phyloP scores from a whole-genome alignment of 2,888 invertebrate species.

The Dryobota labecula region DNA sequence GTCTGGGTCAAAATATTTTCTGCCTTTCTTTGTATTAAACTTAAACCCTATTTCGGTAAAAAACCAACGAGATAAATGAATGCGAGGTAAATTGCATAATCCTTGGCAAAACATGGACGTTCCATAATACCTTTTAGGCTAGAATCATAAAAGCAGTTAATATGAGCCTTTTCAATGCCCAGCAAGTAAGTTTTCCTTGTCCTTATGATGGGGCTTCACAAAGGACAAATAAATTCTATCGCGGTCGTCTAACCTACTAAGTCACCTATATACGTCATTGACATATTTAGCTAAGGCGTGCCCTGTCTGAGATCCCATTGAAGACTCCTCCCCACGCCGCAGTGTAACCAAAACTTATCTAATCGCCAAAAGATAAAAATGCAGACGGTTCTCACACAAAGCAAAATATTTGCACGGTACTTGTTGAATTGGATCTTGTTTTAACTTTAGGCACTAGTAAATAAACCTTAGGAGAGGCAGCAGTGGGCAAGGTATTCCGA shows the following conservation, averaged over 20 bases:
- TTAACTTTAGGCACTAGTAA: neutral
- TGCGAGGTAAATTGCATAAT: neutral
- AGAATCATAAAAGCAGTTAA: neutral
- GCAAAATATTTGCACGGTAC: slow-evolving; percentile 15
- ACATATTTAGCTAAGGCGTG: slow-evolving; percentile 30
- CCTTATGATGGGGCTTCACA: neutral
- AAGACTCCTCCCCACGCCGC: slow-evolving; percentile 1
- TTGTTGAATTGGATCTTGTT: slow-evolving; percentile 1
- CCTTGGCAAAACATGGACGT: neutral
- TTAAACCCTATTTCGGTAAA: too few species aligned
- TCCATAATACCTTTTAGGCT: neutral
- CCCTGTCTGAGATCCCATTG: neutral
- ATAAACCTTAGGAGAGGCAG: neutral
- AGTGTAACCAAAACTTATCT: slow-evolving; percentile 36
- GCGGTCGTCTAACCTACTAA: slow-evolving; percentile 9
- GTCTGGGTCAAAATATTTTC: neutral
- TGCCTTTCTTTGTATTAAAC: neutral
- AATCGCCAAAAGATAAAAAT: slow-evolving; percentile 48
- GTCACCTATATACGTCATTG: slow-evolving; percentile 17
- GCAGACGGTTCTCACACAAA: slow-evolving; percentile 9
- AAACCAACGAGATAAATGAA: neutral
- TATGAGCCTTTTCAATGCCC: neutral
- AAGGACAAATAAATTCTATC: slow-evolving; percentile 1
- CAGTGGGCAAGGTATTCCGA: neutral
- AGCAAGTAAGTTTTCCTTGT: neutral